Evolutionary conservation across 1,140 invertebrate species (phyloP).

Genomic region (Drosophila bocqueti): DNA sequence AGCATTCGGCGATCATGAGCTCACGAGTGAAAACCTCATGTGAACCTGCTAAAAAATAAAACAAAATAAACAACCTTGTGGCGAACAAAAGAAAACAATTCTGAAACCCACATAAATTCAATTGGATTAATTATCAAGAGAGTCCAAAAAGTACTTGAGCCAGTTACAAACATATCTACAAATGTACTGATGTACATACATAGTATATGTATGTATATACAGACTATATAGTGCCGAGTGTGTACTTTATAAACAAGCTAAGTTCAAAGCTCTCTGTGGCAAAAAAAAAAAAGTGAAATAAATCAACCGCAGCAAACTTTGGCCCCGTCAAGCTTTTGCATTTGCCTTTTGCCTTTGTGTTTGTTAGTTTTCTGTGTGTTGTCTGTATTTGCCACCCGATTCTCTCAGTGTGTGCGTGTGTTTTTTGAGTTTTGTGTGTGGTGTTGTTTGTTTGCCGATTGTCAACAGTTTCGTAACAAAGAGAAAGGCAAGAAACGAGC

Average conservation of each 20-base stretch:
- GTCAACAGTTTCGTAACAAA: slow-evolving; percentile 76
- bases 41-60: neutral
- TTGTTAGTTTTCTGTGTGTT: slow-evolving; percentile 8
- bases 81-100: slow-evolving; percentile 30
- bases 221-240: slow-evolving; percentile 14
- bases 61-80: slow-evolving; percentile 25
- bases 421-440: slow-evolving; percentile 25
- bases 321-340: slow-evolving; percentile 39
- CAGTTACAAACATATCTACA: slow-evolving; percentile 23
- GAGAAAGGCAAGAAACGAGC: slow-evolving; percentile 46
- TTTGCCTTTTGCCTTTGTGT: slow-evolving; percentile 14
- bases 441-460: slow-evolving; percentile 52
- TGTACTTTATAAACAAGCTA: slow-evolving; percentile 41
- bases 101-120: slow-evolving; percentile 37
- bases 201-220: neutral
- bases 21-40: slow-evolving; percentile 35
- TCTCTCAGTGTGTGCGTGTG: slow-evolving; percentile 26
- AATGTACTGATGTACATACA: slow-evolving; percentile 1
- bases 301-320: slow-evolving; percentile 52
- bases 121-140: slow-evolving; percentile 47
- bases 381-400: slow-evolving; percentile 30
- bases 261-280: slow-evolving; percentile 53
- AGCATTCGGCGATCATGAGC: slow-evolving; percentile 40
- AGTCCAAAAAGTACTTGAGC: slow-evolving; percentile 25
- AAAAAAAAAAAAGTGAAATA: slow-evolving; percentile 49